Evolutionary conservation across 2,888 invertebrate species (phyloP), one percentile per base, ranked within the genome.

Genomic region (Melinaea menophilus): DNA sequence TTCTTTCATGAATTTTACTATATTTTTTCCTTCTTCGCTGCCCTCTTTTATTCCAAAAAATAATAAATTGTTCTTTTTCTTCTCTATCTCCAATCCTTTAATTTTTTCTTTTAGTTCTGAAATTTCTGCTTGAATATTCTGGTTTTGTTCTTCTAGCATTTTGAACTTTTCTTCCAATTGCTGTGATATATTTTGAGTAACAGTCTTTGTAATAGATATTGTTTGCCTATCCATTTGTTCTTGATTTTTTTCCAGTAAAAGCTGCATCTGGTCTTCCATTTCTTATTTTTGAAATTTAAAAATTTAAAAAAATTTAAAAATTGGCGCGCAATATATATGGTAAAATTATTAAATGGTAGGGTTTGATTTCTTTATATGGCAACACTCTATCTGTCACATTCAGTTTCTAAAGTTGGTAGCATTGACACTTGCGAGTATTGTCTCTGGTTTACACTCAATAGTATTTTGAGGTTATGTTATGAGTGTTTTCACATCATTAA

Each of bases 191-290:
- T 57, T 59, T 59, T 34, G n/a, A 60, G 63, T 63, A 60, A 63
- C 60, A 45, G 54, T 33, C 55, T 63, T 11, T 31, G 60, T 60
- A n/a, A 60, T 60, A 5, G 59, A 33, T 60, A 61, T 54, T 46
- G 60, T 64, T 64, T 64, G 67, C 31, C 22, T 60, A 2, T 64
- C 61, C 62, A 67, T 60, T 58, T 64, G 62, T 56, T 67, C 67
- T 56, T 64, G 64, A 58, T 62, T 67, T 64, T 64, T 67, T 58
- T 64, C 58, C 46, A 64, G 34, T 37, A 67, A 64, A 13, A 64
- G 4, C 55, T 60, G 45, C 60, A 55, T 60, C 35, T 55, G 55
- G 55, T 33, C 2, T 9, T 60, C 60, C 55, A 58, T 47, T 46
- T 57, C 33, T 57, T 57, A n/a, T 34, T 59, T 57, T 31, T 37